Percentiles rank a stretch among this genome's conserved stretches.
Evolutionary conservation across 2,888 invertebrate species (phyloP).

Genomic region (Agapostemon virescens): DNA sequence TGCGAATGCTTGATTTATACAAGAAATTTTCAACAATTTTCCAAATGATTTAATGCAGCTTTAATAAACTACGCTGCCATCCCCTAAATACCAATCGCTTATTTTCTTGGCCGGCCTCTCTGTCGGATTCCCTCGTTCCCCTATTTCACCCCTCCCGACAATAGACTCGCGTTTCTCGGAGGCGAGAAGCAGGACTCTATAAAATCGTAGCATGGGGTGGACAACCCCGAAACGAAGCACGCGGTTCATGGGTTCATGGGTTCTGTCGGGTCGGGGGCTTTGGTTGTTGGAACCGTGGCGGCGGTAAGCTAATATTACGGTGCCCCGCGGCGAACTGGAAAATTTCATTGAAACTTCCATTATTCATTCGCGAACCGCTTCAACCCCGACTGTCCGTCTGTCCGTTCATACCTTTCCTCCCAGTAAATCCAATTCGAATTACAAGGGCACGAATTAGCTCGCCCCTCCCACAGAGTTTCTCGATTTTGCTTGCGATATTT

Average conservation of each 20-base stretch:
- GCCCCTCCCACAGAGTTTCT: conserved; percentile 35
- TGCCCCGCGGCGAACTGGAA: conserved; percentile 79
- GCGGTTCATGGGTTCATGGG: conserved; percentile 40
- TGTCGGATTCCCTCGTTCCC: conserved; percentile 17
- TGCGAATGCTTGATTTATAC: too few relatives aligned
- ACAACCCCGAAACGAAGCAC: conserved; percentile 44
- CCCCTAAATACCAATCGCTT: conserved; percentile 23
- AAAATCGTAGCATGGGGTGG: conserved; percentile 56
- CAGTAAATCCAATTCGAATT: conserved; percentile 74
- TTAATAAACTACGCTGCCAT: neutral
- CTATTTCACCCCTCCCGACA: conserved; percentile 20
- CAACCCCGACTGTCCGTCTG: conserved; percentile 47
- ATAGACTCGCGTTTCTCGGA: conserved; percentile 47
- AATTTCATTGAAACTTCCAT: conserved; percentile 80
- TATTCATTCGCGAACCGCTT: conserved; percentile 75
- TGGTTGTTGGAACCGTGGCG: conserved; percentile 64
- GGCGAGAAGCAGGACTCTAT: conserved; percentile 58
- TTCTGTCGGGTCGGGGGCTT: conserved; percentile 58
- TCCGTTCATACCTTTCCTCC: conserved; percentile 55
- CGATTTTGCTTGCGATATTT: conserved; percentile 32
- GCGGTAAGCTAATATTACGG: conserved; percentile 79
- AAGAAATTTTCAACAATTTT: neutral
- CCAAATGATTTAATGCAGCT: neutral
- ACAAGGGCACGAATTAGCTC: conserved; percentile 74
- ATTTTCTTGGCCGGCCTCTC: conserved; percentile 14